Conservation (phyloP, 2,888 invertebrate genomes). For the Idaea biselata region DNA sequence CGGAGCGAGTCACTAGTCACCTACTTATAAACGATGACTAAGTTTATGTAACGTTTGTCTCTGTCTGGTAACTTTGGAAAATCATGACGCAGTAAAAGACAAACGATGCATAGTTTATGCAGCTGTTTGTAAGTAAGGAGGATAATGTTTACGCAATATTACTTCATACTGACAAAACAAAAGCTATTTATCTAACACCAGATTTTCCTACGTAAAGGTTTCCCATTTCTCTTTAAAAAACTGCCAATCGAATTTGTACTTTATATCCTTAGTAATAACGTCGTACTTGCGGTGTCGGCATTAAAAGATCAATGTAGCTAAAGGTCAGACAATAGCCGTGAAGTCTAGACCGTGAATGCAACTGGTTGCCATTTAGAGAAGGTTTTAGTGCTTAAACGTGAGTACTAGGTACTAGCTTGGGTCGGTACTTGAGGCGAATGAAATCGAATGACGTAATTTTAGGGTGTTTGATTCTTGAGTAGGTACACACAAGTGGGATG, state of each 20-base stretch:
- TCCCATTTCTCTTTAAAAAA: background rate
- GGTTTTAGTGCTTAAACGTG: background rate
- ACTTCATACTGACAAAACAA: background rate
- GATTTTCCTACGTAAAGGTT: too few species aligned
- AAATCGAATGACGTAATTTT: too few species aligned
- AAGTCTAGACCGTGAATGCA: constrained; percentile 22
- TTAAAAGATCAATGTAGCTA: constrained; percentile 8
- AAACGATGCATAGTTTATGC: too few species aligned
- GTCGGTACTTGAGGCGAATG: background rate
- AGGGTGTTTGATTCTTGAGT: too few species aligned
- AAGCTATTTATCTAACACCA: too few species aligned
- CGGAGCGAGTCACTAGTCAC: too few species aligned
- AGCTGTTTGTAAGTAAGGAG: too few species aligned
- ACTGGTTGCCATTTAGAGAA: background rate
- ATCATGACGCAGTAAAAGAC: too few species aligned
- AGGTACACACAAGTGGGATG: too few species aligned
- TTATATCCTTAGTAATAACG: background rate
- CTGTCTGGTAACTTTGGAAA: too few species aligned
- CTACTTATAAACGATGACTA: too few species aligned
- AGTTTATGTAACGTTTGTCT: too few species aligned
- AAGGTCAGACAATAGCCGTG: constrained; percentile 24
- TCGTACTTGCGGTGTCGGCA: background rate
- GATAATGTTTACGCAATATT: background rate
- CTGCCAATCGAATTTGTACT: background rate
- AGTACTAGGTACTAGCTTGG: background rate